These are phyloP conservation scores for Ischnura elegans DNA, from an alignment of 2,888 invertebrate genomes.

Conservation along the genomic window DNA sequence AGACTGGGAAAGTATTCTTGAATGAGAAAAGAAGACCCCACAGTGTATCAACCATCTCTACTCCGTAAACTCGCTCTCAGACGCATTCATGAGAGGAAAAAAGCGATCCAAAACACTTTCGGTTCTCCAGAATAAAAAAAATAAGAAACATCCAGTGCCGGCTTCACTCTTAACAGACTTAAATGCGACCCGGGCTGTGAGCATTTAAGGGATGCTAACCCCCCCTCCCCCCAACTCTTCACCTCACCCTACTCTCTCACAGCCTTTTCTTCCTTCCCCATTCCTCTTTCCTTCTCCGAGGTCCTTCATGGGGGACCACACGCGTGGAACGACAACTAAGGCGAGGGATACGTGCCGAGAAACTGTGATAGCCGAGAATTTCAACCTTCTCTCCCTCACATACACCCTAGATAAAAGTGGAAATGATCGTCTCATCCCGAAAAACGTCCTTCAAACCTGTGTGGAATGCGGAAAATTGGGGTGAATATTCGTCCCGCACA, in stretches of 20 bases:
- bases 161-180: background rate
- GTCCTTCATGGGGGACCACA: background rate
- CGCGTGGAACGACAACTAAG: background rate
- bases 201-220: background rate
- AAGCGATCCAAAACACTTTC: too few species aligned
- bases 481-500: background rate
- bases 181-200: background rate
- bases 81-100: too few species aligned
- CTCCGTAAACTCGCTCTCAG: too few species aligned
- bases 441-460: background rate
- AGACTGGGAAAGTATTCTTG: too few species aligned
- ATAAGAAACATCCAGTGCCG: background rate
- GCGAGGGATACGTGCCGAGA: background rate
- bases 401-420: background rate
- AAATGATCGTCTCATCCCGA: background rate
- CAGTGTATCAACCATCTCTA: too few species aligned
- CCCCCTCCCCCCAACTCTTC: background rate
- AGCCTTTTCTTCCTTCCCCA: background rate
- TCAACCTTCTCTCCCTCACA: background rate
- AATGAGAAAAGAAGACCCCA: too few species aligned
- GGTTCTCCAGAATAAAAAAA: background rate
- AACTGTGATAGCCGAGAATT: background rate
- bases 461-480: constrained; percentile 56
- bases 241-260: background rate
- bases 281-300: too few species aligned